Percentiles rank a stretch among this genome's conserved stretches.
phyloP scores from a whole-genome alignment of 2,888 invertebrate genomes.

The Netelia inedita region DNA sequence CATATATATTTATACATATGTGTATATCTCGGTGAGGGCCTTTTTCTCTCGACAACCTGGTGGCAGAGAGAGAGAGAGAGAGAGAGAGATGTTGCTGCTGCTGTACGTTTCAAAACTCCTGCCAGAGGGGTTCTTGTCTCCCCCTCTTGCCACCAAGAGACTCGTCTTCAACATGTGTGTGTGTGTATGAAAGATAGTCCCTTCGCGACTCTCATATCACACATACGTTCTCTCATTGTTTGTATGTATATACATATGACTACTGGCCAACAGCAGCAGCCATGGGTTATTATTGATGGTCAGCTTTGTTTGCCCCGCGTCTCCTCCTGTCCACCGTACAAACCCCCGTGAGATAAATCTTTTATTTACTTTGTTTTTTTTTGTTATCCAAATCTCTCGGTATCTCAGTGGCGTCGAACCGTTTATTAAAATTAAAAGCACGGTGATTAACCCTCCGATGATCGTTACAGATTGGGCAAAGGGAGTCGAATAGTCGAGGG shows the following conservation, averaged over 20 bases:
- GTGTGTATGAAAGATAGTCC: slow-evolving; percentile 40
- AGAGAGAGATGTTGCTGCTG: slow-evolving; percentile 51
- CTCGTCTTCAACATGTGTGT: slow-evolving; percentile 38
- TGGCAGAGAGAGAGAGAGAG: slow-evolving; percentile 76
- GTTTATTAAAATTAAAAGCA: slow-evolving; percentile 83
- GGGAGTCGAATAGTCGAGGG: background rate
- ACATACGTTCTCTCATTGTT: slow-evolving; percentile 21
- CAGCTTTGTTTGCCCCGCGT: slow-evolving; percentile 81
- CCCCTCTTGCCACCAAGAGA: slow-evolving; percentile 20
- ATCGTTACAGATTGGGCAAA: background rate
- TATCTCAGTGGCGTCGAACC: slow-evolving; percentile 73
- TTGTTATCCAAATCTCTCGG: slow-evolving; percentile 19
- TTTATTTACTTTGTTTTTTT: slow-evolving; percentile 6
- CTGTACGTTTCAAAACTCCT: slow-evolving; percentile 48
- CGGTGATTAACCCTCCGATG: slow-evolving; percentile 79
- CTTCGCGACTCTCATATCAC: slow-evolving; percentile 51
- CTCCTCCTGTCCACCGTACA: background rate
- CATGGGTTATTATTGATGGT: slow-evolving; percentile 81
- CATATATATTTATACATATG: slow-evolving; percentile 27
- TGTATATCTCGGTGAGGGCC: slow-evolving; percentile 33
- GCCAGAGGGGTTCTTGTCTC: slow-evolving; percentile 54
- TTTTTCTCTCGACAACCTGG: slow-evolving; percentile 72
- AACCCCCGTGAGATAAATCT: slow-evolving; percentile 26
- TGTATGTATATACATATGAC: slow-evolving; percentile 52
- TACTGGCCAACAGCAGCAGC: slow-evolving; percentile 63